Base-by-base conservation (phyloP, 2,888 invertebrate genomes). In the Drosophila planitibia region DNA sequence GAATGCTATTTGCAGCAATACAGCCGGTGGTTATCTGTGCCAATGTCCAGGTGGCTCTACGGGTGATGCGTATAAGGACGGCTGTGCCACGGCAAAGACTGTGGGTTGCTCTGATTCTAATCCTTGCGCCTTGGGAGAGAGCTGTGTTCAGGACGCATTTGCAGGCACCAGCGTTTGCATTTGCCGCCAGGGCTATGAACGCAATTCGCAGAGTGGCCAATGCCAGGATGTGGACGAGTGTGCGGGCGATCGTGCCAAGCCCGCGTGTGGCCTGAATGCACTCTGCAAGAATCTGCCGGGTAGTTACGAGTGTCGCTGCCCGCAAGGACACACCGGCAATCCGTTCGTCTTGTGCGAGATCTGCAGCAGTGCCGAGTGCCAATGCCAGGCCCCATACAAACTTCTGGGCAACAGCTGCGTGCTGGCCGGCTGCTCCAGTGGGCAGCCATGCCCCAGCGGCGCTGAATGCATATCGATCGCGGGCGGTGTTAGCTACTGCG, bases 201-300 rank as follows among this genome's bases (percentile, higher is more conserved):
- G 98, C 39, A 97, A 96, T 91, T 94, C 95, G 58, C 95, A 95
- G 82, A 96, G 95, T 32, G 96, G 96, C 53, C 95, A 96, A 91
- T 98, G 98, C 93, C 95, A 97, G 90, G 98, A 98, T 92, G 95
- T 97, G 65, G 96, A 98, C 91, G 98, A 98, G 93, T 98, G 98
- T 91, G 95, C 95, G 5, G 96, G 96, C 84, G 94, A 95, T 35
- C 94, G 95, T 64, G 96, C 96, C 66, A 97, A 96, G 82, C 95
- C 96, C 4, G 96, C 97, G 25, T 98, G 98, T 93, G 98, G 98
- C 0, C 93, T 97, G 32, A 97, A 98, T 93, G 97, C 98, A 0
- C 95, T 98, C 68, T 98, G 98, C 91, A 98, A 97, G 92, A 98
- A 98, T 94, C 94, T 98, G 60, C 98, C 98, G 0, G 98, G 98